Base-by-base conservation (phyloP, 2,888 invertebrate genomes). In the Fabriciana adippe region DNA sequence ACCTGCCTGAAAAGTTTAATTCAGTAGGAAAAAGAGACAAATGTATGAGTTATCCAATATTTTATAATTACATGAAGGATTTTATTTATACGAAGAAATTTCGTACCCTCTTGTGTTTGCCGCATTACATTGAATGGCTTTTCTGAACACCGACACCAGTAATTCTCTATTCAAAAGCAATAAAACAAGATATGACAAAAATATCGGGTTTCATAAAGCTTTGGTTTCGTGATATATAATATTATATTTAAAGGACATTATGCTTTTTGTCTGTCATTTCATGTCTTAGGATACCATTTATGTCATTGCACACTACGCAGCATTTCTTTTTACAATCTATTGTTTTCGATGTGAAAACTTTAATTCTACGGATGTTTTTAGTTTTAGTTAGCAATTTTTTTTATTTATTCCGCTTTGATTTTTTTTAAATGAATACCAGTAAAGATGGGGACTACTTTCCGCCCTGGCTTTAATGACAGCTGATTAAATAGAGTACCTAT, bases 151-250 rank as follows among this genome's bases (percentile, higher is more conserved):
- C 77, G 80, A 79, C 79, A 79, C 78, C 79, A 80, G 84, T 85
- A 82, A 85, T 83, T 86, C 86, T 83, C 87, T 84, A 88, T 89
- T 87, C 88, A 90, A 79, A 79, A 83, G 86, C 85, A 87, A 90
- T 89, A 92, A 91, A 91, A 87, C 85, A 84, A 89, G 90, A 92
- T 93, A 93, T 93, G 93, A 93, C 93, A 93, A 92, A 92, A 92
- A 90, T 93, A 93, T 93, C 93, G 77, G 87, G 87, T 93, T 93
- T 92, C 93, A 92, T 92, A 92, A 89, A 92, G 92, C 88, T 89
- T 89, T 88, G 86, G 88, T 89, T 89, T 88, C 89, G 85, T 89
- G 88, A 90, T 88, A 87, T 82, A 87, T 91, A 89, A 90, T 91
- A 91, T 92, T 91, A 92, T 91, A 90, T 90, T 88, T 86, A 88